A percentile compares a stretch with the other conserved stretches of the same genome.
Evolutionary conservation across 2,888 invertebrate genomes (phyloP).

Genomic region (Drosophila infuscata): DNA sequence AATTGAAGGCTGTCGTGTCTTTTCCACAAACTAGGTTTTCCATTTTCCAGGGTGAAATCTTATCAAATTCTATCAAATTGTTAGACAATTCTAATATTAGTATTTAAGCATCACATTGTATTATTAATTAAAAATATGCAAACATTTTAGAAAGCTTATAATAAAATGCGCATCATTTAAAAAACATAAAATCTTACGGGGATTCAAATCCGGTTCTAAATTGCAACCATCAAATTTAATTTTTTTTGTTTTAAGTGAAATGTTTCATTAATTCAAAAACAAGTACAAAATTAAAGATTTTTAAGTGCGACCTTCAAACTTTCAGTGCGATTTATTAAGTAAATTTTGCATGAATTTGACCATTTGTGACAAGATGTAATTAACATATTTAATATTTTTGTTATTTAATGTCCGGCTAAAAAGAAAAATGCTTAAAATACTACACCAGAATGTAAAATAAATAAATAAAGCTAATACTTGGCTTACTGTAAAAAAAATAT

Average conservation of each 20-base stretch:
- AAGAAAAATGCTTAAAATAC: constrained; percentile 53
- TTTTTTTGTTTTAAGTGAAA: too few relatives aligned
- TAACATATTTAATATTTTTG: constrained; percentile 43
- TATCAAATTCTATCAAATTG: too few relatives aligned
- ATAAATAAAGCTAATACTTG: constrained; percentile 54
- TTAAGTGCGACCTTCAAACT: not conserved
- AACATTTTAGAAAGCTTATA: too few relatives aligned
- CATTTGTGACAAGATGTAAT: not conserved
- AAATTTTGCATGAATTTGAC: too few relatives aligned
- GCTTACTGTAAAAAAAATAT: constrained; percentile 75
- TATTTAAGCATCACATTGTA: not conserved
- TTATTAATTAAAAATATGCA: not conserved
- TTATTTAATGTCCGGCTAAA: constrained; percentile 47
- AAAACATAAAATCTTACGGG: not conserved
- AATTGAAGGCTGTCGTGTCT: not conserved
- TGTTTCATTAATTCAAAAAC: too few relatives aligned
- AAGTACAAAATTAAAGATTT: too few relatives aligned
- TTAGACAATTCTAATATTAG: not conserved
- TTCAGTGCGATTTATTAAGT: not conserved
- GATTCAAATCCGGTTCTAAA: not conserved
- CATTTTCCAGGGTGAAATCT: too few relatives aligned
- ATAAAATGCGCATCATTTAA: not conserved
- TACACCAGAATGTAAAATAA: constrained; percentile 20
- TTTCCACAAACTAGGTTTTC: too few relatives aligned
- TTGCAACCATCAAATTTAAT: not conserved